A percentile compares a stretch with the other conserved stretches of the same genome.
These are phyloP conservation scores for Drosophila repleta DNA, from an alignment of 1,140 invertebrate genomes.

Conservation along the genomic window DNA sequence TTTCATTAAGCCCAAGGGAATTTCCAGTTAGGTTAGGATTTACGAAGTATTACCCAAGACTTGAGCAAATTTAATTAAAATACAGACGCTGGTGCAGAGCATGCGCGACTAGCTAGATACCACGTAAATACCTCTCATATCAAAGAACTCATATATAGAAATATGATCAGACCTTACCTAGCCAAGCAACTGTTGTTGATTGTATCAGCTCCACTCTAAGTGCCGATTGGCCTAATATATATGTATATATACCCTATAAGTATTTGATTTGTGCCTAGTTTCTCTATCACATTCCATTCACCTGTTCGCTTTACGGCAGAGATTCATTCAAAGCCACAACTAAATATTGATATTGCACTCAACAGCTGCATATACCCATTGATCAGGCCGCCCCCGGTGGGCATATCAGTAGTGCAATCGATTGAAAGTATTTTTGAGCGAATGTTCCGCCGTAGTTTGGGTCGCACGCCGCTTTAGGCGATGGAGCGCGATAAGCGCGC, in stretches of 20 bases:
- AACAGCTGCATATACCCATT: slow-evolving; percentile 9
- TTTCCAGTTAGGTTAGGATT: neutral
- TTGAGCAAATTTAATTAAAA: too few species aligned
- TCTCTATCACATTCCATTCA: neutral
- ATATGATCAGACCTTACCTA: too few species aligned
- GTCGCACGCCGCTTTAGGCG: slow-evolving; percentile 8
- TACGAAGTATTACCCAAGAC: neutral
- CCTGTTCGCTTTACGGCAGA: slow-evolving; percentile 17
- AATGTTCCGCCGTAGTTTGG: neutral
- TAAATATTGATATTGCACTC: slow-evolving; percentile 10
- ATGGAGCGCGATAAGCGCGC: slow-evolving; percentile 16
- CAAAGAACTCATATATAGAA: too few species aligned
- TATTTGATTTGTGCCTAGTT: too few species aligned
- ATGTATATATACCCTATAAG: too few species aligned
- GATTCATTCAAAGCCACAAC: neutral
- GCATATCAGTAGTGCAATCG: slow-evolving; percentile 9
- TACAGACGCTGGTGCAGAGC: too few species aligned
- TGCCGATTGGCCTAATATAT: too few species aligned
- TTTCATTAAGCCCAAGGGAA: neutral
- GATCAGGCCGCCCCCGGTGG: slow-evolving; percentile 7
- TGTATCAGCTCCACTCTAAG: too few species aligned
- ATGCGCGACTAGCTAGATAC: too few species aligned
- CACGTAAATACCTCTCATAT: neutral
- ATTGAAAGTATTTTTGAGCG: slow-evolving; percentile 1
- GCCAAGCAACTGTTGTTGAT: too few species aligned